Conservation (phyloP, 2,888 invertebrate species). For the Zootermopsis nevadensis region DNA sequence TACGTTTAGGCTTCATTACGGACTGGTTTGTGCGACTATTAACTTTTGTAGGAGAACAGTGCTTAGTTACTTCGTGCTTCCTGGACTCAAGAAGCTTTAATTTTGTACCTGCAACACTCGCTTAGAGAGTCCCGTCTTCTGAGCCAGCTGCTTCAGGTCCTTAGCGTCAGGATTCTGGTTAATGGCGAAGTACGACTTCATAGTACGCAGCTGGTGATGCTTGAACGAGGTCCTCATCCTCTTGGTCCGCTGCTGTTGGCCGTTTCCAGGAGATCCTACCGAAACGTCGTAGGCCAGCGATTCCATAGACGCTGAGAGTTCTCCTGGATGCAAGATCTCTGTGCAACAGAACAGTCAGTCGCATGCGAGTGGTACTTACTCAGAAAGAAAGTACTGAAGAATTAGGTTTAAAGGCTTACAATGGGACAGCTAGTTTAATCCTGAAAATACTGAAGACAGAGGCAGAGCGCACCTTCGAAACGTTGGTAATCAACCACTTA, state of each 20-base stretch:
- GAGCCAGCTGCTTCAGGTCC: constrained; percentile 96
- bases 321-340: constrained; percentile 76
- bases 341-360: constrained; percentile 57
- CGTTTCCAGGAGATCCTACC: constrained; percentile 56
- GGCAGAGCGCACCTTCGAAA: too few species aligned
- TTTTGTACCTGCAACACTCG: constrained; percentile 99
- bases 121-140: constrained; percentile 98
- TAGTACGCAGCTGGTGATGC: constrained; percentile 97
- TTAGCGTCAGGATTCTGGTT: constrained; percentile 99
- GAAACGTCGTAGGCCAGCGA: constrained; percentile 74
- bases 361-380: too few species aligned
- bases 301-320: constrained; percentile 68
- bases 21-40: not conserved
- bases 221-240: constrained; percentile 99
- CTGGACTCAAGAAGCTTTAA: too few species aligned
- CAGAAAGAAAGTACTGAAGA: too few species aligned
- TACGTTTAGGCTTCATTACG: not conserved
- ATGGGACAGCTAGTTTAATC: too few species aligned
- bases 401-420: too few species aligned
- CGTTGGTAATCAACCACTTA: too few species aligned
- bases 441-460: too few species aligned
- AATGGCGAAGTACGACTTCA: constrained; percentile 99
- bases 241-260: constrained; percentile 80
- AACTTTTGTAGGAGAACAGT: too few species aligned
- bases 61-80: too few species aligned